phyloP scores from a whole-genome alignment of 2,888 invertebrate species.

The Adineta ricciae region DNA sequence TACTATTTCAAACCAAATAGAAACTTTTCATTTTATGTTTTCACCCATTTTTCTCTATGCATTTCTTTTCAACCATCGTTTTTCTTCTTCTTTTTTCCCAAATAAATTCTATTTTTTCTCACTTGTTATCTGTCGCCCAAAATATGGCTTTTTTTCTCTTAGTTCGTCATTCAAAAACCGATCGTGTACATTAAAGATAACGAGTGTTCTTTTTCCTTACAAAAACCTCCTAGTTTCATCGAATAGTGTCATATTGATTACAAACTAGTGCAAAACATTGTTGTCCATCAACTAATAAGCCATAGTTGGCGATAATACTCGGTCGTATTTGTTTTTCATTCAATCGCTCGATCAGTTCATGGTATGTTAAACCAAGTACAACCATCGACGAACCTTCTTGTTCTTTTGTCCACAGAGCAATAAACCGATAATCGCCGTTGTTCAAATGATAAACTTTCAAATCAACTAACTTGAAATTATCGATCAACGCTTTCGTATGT shows the following conservation, averaged over 20 bases:
- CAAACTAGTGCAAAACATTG: constrained; percentile 17
- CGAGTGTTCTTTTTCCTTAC: background rate
- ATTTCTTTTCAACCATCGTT: background rate
- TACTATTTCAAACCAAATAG: background rate
- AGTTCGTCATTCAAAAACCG: too few species aligned
- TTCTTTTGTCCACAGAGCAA: background rate
- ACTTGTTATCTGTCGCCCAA: too few species aligned
- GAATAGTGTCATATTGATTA: background rate
- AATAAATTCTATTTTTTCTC: background rate
- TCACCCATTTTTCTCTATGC: background rate
- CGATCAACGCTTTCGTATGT: background rate
- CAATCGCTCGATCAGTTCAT: constrained; percentile 1
- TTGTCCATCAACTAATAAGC: constrained; percentile 7
- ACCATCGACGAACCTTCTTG: background rate
- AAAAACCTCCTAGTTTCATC: background rate
- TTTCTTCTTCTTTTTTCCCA: background rate
- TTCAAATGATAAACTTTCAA: constrained; percentile 20
- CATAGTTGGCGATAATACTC: background rate
- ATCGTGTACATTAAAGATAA: too few species aligned
- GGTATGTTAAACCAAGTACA: constrained; percentile 5
- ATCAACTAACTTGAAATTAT: constrained; percentile 1
- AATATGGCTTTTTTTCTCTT: background rate
- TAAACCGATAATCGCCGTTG: constrained; percentile 11
- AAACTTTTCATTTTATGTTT: background rate
- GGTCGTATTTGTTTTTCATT: background rate